These are phyloP conservation scores for Hypselothyrea guttata DNA, from an alignment of 2,888 invertebrate species.

Conservation along the genomic window DNA sequence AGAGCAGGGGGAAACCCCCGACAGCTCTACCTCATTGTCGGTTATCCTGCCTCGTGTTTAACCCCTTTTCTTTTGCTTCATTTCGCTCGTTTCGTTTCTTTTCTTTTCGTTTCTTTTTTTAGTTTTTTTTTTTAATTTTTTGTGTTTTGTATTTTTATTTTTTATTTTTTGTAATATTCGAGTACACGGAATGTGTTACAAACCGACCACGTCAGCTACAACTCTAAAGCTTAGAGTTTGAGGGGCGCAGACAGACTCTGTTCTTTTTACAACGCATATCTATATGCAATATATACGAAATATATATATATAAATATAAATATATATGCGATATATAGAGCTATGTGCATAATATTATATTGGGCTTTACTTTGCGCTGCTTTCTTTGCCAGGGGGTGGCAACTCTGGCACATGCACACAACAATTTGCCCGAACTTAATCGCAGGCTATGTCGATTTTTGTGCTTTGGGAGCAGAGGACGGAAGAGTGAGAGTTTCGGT, in stretches of 20 bases:
- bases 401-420: conserved; percentile 23
- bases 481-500: no score
- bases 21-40: conserved; percentile 47
- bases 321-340: conserved; percentile 28
- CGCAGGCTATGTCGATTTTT: conserved; percentile 24
- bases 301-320: conserved; percentile 11
- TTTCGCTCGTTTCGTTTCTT: conserved; percentile 5
- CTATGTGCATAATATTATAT: conserved; percentile 54
- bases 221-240: no score
- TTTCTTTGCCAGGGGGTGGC: conserved; percentile 5
- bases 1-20: background rate
- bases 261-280: conserved; percentile 51
- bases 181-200: conserved; percentile 64
- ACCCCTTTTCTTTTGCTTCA: conserved; percentile 53
- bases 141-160: background rate
- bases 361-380: conserved; percentile 33
- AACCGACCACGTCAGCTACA: conserved; percentile 51
- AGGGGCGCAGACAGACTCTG: conserved; percentile 58
- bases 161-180: conserved; percentile 32
- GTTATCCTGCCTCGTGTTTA: conserved; percentile 62
- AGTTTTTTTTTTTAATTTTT: conserved; percentile 15
- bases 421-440: conserved; percentile 50
- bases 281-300: conserved; percentile 5
- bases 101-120: background rate
- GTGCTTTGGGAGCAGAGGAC: background rate